Evolutionary conservation across 1,140 invertebrate species (phyloP).

Genomic region (Drosophila truncata): DNA sequence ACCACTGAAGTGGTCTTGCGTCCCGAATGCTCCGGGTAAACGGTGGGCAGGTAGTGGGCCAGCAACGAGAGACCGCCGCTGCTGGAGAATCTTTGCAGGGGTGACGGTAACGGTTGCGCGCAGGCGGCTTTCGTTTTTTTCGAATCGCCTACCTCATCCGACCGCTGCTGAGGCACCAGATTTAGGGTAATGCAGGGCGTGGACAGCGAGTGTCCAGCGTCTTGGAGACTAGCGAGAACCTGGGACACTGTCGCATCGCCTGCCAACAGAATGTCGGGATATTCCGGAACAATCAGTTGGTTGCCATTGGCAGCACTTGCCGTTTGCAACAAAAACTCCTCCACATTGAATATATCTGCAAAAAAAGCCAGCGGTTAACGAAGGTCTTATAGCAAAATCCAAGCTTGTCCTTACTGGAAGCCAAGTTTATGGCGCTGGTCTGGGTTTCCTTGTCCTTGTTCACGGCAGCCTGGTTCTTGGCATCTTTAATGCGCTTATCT

Average conservation of each 20-base stretch:
- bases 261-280: slow-evolving; percentile 86
- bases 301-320: slow-evolving; percentile 50
- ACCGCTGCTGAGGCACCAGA: slow-evolving; percentile 51
- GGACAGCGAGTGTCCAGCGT: slow-evolving; percentile 87
- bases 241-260: slow-evolving; percentile 88
- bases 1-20: slow-evolving; percentile 84
- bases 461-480: slow-evolving; percentile 87
- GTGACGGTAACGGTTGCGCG: slow-evolving; percentile 80
- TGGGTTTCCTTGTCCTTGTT: slow-evolving; percentile 79
- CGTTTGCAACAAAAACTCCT: slow-evolving; percentile 72
- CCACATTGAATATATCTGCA: slow-evolving; percentile 71
- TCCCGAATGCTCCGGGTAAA: slow-evolving; percentile 90
- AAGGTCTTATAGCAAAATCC: neutral
- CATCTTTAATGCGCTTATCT: slow-evolving; percentile 93
- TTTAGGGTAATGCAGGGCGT: slow-evolving; percentile 87
- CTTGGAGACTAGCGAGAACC: slow-evolving; percentile 87
- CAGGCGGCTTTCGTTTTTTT: slow-evolving; percentile 66
- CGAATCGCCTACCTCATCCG: slow-evolving; percentile 47
- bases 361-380: neutral
- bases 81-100: slow-evolving; percentile 93
- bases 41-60: slow-evolving; percentile 93
- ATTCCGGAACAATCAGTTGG: slow-evolving; percentile 83
- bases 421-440: slow-evolving; percentile 50
- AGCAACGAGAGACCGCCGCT: slow-evolving; percentile 94
- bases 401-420: slow-evolving; percentile 51